These are phyloP conservation scores for Ochropleura leucogaster DNA, from an alignment of 2,888 invertebrate species.

Conservation along the genomic window DNA sequence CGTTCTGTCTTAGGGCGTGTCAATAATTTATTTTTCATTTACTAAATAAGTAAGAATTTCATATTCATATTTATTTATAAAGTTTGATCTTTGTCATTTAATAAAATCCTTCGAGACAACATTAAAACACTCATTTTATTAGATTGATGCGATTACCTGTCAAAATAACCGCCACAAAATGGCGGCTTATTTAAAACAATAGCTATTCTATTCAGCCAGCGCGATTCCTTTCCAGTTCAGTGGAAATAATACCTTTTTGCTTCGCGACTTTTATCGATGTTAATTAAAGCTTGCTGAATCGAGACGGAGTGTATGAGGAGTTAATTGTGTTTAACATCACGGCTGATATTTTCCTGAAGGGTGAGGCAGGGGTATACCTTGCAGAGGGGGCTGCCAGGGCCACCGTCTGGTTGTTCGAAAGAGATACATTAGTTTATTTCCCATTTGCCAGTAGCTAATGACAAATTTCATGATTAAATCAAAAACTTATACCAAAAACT, in stretches of 20 bases:
- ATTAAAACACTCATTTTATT: constrained; percentile 3
- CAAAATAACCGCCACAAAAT: constrained; percentile 41
- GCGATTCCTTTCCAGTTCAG: constrained; percentile 43
- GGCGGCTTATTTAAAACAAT: constrained; percentile 50
- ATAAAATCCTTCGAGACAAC: not conserved
- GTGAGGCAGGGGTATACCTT: not conserved
- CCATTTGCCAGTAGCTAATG: not conserved
- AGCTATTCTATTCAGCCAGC: constrained; percentile 36
- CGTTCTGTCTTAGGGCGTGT: not conserved
- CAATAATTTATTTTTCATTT: not conserved
- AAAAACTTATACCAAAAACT: not conserved
- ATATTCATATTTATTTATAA: too few species aligned
- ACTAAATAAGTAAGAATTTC: not conserved
- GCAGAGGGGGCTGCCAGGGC: too few species aligned
- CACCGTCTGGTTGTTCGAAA: too few species aligned
- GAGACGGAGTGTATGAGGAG: constrained; percentile 20
- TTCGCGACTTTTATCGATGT: constrained; percentile 48
- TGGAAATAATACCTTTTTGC: constrained; percentile 37
- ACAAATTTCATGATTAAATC: not conserved
- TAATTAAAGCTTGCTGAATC: constrained; percentile 45
- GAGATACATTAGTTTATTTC: too few species aligned
- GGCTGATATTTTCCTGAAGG: not conserved
- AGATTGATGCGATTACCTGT: constrained; percentile 38
- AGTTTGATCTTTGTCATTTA: not conserved
- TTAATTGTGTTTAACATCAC: constrained; percentile 31